Base-by-base conservation (phyloP, 2,888 invertebrate species). In the Drosophila anomelani region DNA sequence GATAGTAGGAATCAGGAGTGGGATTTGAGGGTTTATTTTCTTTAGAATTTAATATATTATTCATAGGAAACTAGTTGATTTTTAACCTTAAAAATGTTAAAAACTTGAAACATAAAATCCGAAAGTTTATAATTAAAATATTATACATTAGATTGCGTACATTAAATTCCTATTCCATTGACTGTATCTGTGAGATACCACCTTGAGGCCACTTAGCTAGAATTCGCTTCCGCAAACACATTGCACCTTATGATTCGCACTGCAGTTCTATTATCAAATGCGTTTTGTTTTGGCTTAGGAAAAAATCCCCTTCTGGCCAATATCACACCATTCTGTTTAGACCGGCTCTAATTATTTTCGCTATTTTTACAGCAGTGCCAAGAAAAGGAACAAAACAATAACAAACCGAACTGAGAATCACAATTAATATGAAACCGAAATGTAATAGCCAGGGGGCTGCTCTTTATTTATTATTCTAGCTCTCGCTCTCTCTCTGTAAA, bases 171-270 rank as follows among this genome's bases (percentile, higher is more conserved):
- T 20, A 51, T 34, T 51, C 5, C 1, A 15, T 34, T 32, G 10
- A 17, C 41, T n/a, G 1, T 23, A 2, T 4, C n/a, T 59, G 32
- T 61, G 2, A 4, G 9, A 41, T 39, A 3, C 46, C 67, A 70
- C 67, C 71, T 49, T 70, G 36, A 70, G 41, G 29, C 26, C 58
- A 47, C 26, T 70, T 39, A 57, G 46, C 36, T 17, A 23, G 41
- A 57, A 68, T 49, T 68, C 57, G 57, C 57, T 68, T 68, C 67
- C 67, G 67, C 17, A 23, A 70, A 71, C 41, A 66, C 64, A 64
- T 43, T 66, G 64, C 64, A 66, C 34, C 34, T 49, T 49, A 36
- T 20, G 49, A 29, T 8, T 51, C 49, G 13, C 49, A 51, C 49
- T 66, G 58, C 32, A 46, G 10, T 59, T 72, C 39, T 53, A 69